phyloP scores from a whole-genome alignment of 2,113 vertebrate species.

The Sinocyclocheilus grahami region DNA sequence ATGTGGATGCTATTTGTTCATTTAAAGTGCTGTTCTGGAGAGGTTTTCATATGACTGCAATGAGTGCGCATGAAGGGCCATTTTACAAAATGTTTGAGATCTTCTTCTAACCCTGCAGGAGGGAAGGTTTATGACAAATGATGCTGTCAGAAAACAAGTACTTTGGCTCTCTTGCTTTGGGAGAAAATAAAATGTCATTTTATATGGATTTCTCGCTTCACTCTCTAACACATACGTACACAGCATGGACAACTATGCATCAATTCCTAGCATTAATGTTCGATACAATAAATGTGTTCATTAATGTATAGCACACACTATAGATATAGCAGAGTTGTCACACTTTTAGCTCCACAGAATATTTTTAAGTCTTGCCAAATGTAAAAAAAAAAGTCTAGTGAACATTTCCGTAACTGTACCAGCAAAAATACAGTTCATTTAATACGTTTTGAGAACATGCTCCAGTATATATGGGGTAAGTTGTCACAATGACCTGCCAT shows the following conservation, averaged over 20 bases:
- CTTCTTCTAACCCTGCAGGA: slow-evolving; percentile 12
- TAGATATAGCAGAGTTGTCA: neutral
- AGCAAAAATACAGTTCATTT: neutral
- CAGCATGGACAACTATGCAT: slow-evolving; percentile 9
- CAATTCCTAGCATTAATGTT: neutral
- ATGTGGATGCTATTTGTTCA: neutral
- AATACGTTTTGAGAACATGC: neutral
- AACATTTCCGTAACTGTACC: neutral
- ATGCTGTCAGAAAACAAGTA: slow-evolving; percentile 43
- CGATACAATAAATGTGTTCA: neutral
- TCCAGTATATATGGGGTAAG: neutral
- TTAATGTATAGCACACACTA: neutral
- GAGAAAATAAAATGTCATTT: slow-evolving; percentile 31
- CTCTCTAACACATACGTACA: slow-evolving; percentile 2
- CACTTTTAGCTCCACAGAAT: neutral
- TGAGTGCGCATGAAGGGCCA: neutral
- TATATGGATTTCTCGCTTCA: slow-evolving; percentile 14
- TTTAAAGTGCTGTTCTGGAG: neutral
- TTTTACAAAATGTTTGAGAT: slow-evolving; percentile 32
- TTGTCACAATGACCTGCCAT: neutral
- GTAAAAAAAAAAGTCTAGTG: neutral
- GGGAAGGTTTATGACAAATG: slow-evolving; percentile 36
- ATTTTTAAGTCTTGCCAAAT: neutral
- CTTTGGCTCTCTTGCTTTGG: neutral
- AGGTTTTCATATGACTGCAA: neutral